phyloP scores from a whole-genome alignment of 2,797 vertebrate species.

The Coccyzus lansbergi region DNA sequence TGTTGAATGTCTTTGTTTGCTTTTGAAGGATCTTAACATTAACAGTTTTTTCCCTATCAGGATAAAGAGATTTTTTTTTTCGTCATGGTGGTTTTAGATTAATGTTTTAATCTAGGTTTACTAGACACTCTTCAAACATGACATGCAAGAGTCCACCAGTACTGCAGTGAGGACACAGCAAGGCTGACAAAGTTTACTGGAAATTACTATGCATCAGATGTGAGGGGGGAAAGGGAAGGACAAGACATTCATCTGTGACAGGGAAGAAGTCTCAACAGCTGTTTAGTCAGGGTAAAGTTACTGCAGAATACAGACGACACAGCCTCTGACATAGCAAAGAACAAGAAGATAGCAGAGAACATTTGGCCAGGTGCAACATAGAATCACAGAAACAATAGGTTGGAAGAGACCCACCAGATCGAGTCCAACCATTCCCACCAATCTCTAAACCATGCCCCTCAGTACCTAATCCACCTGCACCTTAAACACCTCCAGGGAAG shows the following conservation, averaged over 20 bases:
- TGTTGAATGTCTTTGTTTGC: background rate
- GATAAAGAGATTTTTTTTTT: background rate
- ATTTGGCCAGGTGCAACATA: background rate
- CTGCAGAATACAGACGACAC: background rate
- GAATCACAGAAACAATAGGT: no score
- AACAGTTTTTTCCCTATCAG: accelerated
- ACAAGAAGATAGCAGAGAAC: background rate
- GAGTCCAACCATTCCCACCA: no score
- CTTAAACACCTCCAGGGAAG: no score
- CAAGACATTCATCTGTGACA: background rate
- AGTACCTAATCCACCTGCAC: no score
- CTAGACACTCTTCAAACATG: background rate
- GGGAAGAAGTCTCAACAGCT: background rate
- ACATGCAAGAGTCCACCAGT: background rate
- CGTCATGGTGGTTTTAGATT: background rate
- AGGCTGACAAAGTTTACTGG: background rate
- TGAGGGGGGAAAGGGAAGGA: background rate
- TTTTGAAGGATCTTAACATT: background rate
- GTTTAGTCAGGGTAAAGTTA: background rate
- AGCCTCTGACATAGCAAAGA: background rate
- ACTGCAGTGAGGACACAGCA: background rate
- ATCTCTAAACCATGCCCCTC: no score
- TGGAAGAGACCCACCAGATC: no score
- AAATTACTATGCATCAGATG: background rate
- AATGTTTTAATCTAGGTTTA: background rate